Percentiles rank a stretch among this genome's conserved stretches.
Evolutionary conservation across 2,797 vertebrate species (phyloP).

Genomic region (Dendrocincla tyrannina): DNA sequence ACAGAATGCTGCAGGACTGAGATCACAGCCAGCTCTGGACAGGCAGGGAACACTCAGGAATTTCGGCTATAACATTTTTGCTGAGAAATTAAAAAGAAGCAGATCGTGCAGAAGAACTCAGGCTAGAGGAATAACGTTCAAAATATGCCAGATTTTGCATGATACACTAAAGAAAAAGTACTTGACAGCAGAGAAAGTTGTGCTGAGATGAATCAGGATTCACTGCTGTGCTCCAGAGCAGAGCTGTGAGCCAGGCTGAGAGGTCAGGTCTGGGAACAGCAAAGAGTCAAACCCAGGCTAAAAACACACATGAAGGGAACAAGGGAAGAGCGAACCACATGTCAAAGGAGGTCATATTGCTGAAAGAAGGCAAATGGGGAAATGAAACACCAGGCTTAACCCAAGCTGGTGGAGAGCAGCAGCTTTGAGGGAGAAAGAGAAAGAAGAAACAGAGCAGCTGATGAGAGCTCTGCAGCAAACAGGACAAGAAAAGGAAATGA

Average conservation of each 20-base stretch:
- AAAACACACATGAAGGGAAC: not conserved
- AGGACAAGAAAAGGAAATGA: constrained; percentile 47
- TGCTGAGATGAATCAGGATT: not conserved
- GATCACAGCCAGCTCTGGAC: not conserved
- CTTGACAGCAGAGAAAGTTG: not conserved
- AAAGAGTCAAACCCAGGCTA: not conserved
- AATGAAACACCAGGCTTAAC: constrained; percentile 17
- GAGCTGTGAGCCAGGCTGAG: not conserved
- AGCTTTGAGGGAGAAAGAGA: constrained; percentile 23
- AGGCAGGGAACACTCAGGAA: not conserved
- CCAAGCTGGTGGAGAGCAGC: not conserved
- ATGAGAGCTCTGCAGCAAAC: not conserved
- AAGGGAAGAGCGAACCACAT: not conserved
- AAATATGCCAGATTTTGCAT: not conserved
- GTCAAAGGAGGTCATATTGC: not conserved
- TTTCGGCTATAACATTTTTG: not conserved
- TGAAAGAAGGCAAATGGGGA: constrained; percentile 15
- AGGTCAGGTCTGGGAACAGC: not conserved
- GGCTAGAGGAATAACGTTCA: not conserved
- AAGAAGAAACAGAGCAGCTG: not conserved
- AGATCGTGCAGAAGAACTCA: not conserved
- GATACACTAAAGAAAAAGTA: not conserved
- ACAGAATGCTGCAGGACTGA: not conserved
- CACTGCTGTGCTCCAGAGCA: not conserved
- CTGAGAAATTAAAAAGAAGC: not conserved